These are phyloP conservation scores for Ridgeia piscesae DNA, from an alignment of 1,140 invertebrate genomes.

Conservation along the genomic window DNA sequence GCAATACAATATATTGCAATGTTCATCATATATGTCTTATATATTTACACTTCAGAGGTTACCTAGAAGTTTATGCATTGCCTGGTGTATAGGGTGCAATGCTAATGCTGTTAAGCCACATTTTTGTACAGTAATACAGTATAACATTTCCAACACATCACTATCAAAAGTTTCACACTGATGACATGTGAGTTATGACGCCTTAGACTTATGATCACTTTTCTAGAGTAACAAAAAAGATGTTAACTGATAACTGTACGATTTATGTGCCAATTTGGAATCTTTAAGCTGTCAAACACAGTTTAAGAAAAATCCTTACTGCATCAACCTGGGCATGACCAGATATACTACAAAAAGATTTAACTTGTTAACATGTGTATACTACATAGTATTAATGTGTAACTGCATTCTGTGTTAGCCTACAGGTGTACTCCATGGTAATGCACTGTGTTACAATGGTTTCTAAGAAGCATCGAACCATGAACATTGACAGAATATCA, in stretches of 20 bases:
- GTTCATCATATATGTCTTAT: no score
- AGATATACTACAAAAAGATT: not conserved
- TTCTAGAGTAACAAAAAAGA: no score
- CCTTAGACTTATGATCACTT: no score
- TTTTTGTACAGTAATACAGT: not conserved
- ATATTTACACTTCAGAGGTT: no score
- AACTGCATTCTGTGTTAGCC: not conserved
- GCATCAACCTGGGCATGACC: not conserved
- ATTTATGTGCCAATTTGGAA: no score
- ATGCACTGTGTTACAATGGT: not conserved
- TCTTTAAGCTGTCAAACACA: not conserved
- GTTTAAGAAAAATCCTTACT: not conserved
- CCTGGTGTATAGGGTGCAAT: no score
- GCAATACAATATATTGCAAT: not conserved
- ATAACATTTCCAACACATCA: not conserved
- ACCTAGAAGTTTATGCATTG: no score
- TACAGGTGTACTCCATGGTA: not conserved
- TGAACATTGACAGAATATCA: no score
- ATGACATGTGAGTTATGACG: no score
- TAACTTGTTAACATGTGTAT: not conserved
- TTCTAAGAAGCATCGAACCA: not conserved
- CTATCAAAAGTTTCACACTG: no score
- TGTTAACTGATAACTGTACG: no score
- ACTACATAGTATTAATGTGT: not conserved
- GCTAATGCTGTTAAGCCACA: not conserved